Evolutionary conservation across 2,888 invertebrate genomes (phyloP), one percentile per base, ranked within the genome.

Genomic region (Helobdella robusta): DNA sequence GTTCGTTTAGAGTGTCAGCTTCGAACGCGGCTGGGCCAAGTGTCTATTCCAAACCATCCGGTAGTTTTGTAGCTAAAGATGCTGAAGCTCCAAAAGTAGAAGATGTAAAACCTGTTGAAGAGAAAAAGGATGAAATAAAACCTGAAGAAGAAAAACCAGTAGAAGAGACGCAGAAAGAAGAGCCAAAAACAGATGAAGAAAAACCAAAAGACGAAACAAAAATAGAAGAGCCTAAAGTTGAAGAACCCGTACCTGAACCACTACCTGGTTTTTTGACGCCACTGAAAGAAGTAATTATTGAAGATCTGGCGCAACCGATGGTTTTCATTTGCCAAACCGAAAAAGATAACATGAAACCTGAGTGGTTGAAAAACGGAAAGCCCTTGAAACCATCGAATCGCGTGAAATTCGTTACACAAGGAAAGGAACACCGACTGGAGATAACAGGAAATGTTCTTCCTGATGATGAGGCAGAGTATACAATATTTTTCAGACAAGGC

Each of bases 281-380:
- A 54, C 72, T 78, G n/a, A 73, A 75, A 54, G 75, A 78, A 68
- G 69, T 75, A 28, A 74, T 73, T 15, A 73, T 76, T 4, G 73
- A 72, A 25, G 74, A 74, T 60, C 70, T 75, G 25, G 60, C 73
- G 48, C 70, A 72, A 25, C 73, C 71, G 15, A 74, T 74, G 28
- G 72, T 72, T 4, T 74, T 94, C 71, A 85, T 85, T 3, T 89
- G 93, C 18, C 87, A 91, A 81, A 82, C 94, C 59, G 90, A 91
- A 0, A 85, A 86, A 71, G 85, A 87, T 64, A 84, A 86, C 70
- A 84, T 86, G 11, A 85, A 87, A 69, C 88, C 91, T 0, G 85
- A 84, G 62, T 93, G 92, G 92, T 64, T 62, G 68, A 68, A 68
- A 59, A 67, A 61, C 34, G 67, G 64, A n/a, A 68, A 68, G 58